Conservation (phyloP, 2,113 vertebrate genomes). For the Onychorhynchus coronatus region DNA sequence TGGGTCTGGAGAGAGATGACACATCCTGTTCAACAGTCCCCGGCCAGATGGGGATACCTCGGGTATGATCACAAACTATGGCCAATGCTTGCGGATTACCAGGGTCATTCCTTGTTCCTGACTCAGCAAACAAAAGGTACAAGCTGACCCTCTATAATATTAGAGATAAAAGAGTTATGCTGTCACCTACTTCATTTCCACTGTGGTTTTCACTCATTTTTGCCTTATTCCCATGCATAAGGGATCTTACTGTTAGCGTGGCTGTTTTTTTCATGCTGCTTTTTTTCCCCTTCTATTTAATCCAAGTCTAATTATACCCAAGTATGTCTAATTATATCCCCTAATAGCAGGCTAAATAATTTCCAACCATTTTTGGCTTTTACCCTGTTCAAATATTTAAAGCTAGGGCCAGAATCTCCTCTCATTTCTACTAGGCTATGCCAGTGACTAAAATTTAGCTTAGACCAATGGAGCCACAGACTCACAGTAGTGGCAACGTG, state of each 20-base stretch:
- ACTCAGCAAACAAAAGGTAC: background rate
- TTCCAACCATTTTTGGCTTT: conserved; percentile 63
- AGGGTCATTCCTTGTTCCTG: background rate
- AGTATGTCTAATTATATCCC: conserved; percentile 60
- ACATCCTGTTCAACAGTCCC: background rate
- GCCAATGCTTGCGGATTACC: background rate
- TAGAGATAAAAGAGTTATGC: background rate
- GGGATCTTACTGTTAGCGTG: background rate
- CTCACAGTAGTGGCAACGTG: background rate
- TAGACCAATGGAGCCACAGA: background rate
- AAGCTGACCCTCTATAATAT: background rate
- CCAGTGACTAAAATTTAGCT: conserved; percentile 30
- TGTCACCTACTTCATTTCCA: conserved; percentile 22
- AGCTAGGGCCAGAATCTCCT: conserved; percentile 20
- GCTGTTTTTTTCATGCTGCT: background rate
- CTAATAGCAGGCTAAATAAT: conserved; percentile 64
- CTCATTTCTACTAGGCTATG: conserved; percentile 22
- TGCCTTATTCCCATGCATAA: background rate
- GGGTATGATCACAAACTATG: background rate
- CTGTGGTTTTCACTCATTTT: conserved; percentile 37
- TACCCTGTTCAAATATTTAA: conserved; percentile 63
- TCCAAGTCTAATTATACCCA: conserved; percentile 54
- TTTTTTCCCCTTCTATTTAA: background rate
- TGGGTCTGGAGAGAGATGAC: background rate
- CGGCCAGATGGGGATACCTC: background rate